Percentiles rank a stretch among this genome's conserved stretches.
phyloP scores from a whole-genome alignment of 2,797 vertebrate species.

The Coccyzus lansbergi region DNA sequence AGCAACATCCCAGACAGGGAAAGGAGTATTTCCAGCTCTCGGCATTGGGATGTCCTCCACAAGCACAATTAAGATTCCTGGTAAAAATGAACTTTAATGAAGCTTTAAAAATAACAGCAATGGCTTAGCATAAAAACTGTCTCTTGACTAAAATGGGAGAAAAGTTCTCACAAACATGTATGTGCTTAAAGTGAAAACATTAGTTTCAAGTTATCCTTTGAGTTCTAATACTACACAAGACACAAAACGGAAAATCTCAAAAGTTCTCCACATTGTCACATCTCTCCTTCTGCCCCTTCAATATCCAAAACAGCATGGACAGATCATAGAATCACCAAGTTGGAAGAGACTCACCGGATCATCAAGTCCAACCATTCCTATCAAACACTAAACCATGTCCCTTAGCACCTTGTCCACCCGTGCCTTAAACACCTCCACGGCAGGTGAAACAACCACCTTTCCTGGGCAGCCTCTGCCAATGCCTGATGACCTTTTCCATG shows the following conservation, averaged over 20 bases:
- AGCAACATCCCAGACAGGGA: background rate
- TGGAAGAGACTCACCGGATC: no score
- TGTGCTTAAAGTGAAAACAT: background rate
- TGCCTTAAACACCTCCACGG: no score
- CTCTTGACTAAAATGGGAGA: background rate
- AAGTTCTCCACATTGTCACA: background rate
- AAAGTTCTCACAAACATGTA: background rate
- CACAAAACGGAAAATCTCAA: background rate
- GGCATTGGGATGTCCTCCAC: background rate
- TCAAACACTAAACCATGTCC: no score
- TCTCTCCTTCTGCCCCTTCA: background rate
- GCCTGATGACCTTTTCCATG: no score
- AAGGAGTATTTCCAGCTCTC: background rate
- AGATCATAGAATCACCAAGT: no score
- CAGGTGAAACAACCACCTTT: no score
- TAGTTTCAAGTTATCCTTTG: background rate
- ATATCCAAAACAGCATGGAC: background rate
- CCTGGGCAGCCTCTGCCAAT: no score
- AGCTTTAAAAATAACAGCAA: background rate
- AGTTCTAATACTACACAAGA: background rate
- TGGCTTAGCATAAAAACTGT: background rate
- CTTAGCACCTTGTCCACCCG: no score
- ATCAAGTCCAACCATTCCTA: no score
- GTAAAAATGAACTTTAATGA: background rate
- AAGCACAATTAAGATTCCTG: background rate